Percentiles rank a stretch among this genome's conserved stretches.
These are phyloP conservation scores for Zygogramma bicolorata DNA, from an alignment of 2,888 invertebrate species.

Conservation along the genomic window DNA sequence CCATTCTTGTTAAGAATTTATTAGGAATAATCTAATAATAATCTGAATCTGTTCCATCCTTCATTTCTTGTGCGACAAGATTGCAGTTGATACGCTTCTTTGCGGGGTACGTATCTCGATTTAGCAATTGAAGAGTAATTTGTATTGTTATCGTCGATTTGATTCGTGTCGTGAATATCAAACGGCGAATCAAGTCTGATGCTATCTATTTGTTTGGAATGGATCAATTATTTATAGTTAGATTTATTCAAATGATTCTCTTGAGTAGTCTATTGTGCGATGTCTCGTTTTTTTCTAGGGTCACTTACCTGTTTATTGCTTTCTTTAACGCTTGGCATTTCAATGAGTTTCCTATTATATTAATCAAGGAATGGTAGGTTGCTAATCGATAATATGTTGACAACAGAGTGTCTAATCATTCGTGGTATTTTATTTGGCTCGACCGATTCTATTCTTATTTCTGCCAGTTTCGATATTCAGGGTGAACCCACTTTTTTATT, in stretches of 20 bases:
- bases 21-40: constrained; percentile 4
- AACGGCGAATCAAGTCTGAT: not conserved
- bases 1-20: constrained; percentile 15
- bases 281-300: not conserved
- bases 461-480: too few relatives aligned
- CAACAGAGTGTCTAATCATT: too few relatives aligned
- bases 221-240: not conserved
- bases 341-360: too few relatives aligned
- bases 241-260: not conserved
- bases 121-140: not conserved
- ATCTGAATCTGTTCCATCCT: not conserved
- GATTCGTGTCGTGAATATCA: not conserved
- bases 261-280: not conserved
- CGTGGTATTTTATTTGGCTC: too few relatives aligned
- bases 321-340: not conserved
- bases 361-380: too few relatives aligned
- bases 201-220: not conserved
- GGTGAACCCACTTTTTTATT: too few relatives aligned
- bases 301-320: not conserved
- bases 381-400: too few relatives aligned
- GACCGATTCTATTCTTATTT: too few relatives aligned
- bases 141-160: not conserved
- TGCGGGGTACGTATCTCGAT: not conserved
- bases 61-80: not conserved
- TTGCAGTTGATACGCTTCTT: not conserved